Conservation (phyloP, 1,140 invertebrate species). For the Hycleus cichorii region DNA sequence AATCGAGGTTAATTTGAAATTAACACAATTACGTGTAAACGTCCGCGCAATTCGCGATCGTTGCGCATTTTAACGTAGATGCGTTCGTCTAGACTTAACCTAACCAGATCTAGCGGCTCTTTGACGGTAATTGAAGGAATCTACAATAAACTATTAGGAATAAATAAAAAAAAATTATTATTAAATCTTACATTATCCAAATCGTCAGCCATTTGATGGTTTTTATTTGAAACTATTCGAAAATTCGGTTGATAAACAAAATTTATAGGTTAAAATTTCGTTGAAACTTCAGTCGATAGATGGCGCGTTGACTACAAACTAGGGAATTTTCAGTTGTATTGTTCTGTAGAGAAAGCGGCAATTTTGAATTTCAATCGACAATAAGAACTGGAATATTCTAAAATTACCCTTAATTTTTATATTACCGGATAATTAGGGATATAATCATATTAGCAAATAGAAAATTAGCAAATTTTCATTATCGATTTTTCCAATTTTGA, state of each 20-base stretch:
- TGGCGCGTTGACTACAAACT: too few relatives aligned
- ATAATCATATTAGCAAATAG: too few relatives aligned
- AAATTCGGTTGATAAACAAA: background rate
- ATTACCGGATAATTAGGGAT: too few relatives aligned
- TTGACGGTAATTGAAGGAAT: slow-evolving; percentile 83
- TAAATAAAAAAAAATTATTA: background rate
- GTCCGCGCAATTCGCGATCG: slow-evolving; percentile 88
- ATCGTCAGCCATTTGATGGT: slow-evolving; percentile 26
- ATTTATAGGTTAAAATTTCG: too few relatives aligned
- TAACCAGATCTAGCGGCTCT: slow-evolving; percentile 93
- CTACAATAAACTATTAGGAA: slow-evolving; percentile 41
- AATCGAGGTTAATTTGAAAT: background rate
- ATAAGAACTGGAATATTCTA: too few relatives aligned
- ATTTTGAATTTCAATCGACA: too few relatives aligned
- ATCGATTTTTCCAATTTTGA: too few relatives aligned
- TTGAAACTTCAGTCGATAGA: too few relatives aligned
- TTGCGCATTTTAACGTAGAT: slow-evolving; percentile 99
- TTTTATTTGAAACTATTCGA: background rate
- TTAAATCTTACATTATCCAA: slow-evolving; percentile 30
- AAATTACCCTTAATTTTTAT: too few relatives aligned
- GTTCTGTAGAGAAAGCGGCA: too few relatives aligned
- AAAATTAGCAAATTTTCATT: too few relatives aligned
- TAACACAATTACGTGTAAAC: slow-evolving; percentile 74
- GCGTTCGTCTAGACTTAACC: slow-evolving; percentile 92
- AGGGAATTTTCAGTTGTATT: too few relatives aligned